These are phyloP conservation scores for Linhomoeus sp. DNA, from an alignment of 2,888 invertebrate species.

Conservation along the genomic window DNA sequence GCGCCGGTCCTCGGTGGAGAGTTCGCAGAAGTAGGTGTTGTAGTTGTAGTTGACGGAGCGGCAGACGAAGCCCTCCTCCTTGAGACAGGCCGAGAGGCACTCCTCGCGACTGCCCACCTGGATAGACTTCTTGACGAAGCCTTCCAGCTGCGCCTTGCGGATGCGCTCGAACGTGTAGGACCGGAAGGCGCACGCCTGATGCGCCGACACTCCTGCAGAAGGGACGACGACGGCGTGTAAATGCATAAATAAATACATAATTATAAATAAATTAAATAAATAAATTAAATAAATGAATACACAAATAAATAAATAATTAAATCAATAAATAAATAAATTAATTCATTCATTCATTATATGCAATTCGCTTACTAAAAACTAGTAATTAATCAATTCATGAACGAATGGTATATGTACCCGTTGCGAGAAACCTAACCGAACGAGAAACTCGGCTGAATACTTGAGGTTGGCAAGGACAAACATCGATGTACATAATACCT, in stretches of 20 bases:
- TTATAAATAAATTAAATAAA: not conserved
- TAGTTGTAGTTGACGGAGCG: conserved; percentile 36
- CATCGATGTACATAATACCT: too few relatives aligned
- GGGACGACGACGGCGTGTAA: too few relatives aligned
- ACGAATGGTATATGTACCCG: too few relatives aligned
- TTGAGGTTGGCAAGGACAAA: too few relatives aligned
- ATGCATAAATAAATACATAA: not conserved
- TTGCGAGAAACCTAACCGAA: too few relatives aligned
- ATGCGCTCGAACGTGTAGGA: conserved; percentile 35
- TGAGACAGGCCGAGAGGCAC: conserved; percentile 35
- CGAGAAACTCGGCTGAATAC: too few relatives aligned
- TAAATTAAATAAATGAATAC: too few relatives aligned
- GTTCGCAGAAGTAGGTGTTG: conserved; percentile 31
- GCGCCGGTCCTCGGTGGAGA: conserved; percentile 35
- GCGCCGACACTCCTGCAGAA: conserved; percentile 16
- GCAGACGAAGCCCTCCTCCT: conserved; percentile 33
- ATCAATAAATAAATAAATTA: too few relatives aligned
- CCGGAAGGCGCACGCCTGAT: conserved; percentile 26
- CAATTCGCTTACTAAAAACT: too few relatives aligned
- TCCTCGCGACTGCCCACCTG: conserved; percentile 31
- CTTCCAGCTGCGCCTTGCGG: conserved; percentile 33
- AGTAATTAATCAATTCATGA: too few relatives aligned
- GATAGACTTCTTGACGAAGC: conserved; percentile 31
- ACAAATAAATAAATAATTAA: too few relatives aligned
- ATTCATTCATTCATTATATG: not conserved